A percentile compares a stretch with the other conserved stretches of the same genome.
Conservation (phyloP, 2,888 invertebrate genomes). For the Mechanitis messenoides region DNA sequence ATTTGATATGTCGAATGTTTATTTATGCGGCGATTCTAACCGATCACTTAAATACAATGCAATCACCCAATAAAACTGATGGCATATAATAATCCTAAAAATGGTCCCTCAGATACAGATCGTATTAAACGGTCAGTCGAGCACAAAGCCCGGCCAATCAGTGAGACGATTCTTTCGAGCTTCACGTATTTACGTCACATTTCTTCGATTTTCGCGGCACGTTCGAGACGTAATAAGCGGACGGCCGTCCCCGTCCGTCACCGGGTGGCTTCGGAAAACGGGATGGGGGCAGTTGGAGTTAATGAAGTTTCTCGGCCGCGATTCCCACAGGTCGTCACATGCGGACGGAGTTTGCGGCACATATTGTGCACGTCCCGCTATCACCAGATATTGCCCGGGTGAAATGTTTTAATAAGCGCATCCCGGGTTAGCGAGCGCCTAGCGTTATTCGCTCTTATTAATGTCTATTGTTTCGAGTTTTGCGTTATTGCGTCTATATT, state of each 20-base stretch:
- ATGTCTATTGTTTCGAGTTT: slow-evolving; percentile 74
- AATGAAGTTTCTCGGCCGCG: slow-evolving; percentile 76
- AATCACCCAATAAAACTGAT: slow-evolving; percentile 55
- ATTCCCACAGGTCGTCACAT: slow-evolving; percentile 77
- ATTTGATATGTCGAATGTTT: slow-evolving; percentile 13
- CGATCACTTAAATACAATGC: slow-evolving; percentile 35
- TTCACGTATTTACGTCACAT: slow-evolving; percentile 73
- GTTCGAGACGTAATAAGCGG: slow-evolving; percentile 74
- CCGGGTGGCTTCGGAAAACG: slow-evolving; percentile 33
- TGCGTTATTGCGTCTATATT: slow-evolving; percentile 64
- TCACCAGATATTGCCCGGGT: slow-evolving; percentile 69
- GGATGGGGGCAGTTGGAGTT: slow-evolving; percentile 64
- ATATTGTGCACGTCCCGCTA: slow-evolving; percentile 70
- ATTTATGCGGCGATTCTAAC: slow-evolving; percentile 26
- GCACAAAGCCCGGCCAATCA: slow-evolving; percentile 70
- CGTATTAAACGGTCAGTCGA: slow-evolving; percentile 70
- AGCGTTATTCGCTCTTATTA: slow-evolving; percentile 63
- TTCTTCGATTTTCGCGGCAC: slow-evolving; percentile 76
- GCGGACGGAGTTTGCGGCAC: slow-evolving; percentile 70
- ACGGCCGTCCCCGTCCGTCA: slow-evolving; percentile 62
- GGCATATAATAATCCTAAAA: slow-evolving; percentile 65
- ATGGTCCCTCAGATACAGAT: slow-evolving; percentile 58
- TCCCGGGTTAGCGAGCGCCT: slow-evolving; percentile 54
- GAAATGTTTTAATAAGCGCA: slow-evolving; percentile 77
- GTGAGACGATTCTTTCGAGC: slow-evolving; percentile 63